phyloP scores from a whole-genome alignment of 1,140 invertebrate genomes.

The Drosophila eugracilis region DNA sequence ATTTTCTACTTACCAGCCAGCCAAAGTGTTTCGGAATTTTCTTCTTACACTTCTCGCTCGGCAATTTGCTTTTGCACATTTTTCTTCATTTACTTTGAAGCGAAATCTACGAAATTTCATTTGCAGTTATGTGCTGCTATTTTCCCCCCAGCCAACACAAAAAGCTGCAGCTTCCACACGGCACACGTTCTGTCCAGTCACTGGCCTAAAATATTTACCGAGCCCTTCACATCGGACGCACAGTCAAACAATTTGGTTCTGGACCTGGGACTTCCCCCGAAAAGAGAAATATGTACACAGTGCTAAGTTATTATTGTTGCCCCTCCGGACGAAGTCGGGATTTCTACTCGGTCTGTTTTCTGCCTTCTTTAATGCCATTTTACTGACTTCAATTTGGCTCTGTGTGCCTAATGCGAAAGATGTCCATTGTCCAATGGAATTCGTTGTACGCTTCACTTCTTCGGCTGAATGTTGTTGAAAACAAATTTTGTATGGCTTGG shows the following conservation, averaged over 20 bases:
- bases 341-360: neutral
- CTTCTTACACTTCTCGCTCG: constrained; percentile 20
- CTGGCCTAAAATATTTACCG: constrained; percentile 75
- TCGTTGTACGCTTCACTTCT: constrained; percentile 62
- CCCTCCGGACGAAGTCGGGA: constrained; percentile 1
- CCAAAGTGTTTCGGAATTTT: constrained; percentile 53
- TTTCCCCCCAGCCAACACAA: constrained; percentile 51
- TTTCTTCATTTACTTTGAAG: constrained; percentile 80
- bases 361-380: constrained; percentile 37
- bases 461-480: constrained; percentile 53
- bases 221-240: constrained; percentile 75
- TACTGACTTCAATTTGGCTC: constrained; percentile 40
- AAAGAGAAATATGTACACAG: constrained; percentile 53
- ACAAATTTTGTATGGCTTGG: constrained; percentile 61
- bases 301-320: constrained; percentile 44
- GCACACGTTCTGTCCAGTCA: constrained; percentile 44
- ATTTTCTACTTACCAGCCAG: constrained; percentile 64
- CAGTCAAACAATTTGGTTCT: constrained; percentile 70
- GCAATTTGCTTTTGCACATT: constrained; percentile 80
- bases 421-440: constrained; percentile 42
- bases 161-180: constrained; percentile 22
- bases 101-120: constrained; percentile 80
- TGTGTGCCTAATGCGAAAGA: constrained; percentile 49
- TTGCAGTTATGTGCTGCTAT: constrained; percentile 78
- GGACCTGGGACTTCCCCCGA: constrained; percentile 12